Evolutionary conservation across 2,797 vertebrate genomes (phyloP).

Genomic region (Toxotes lorentzi): DNA sequence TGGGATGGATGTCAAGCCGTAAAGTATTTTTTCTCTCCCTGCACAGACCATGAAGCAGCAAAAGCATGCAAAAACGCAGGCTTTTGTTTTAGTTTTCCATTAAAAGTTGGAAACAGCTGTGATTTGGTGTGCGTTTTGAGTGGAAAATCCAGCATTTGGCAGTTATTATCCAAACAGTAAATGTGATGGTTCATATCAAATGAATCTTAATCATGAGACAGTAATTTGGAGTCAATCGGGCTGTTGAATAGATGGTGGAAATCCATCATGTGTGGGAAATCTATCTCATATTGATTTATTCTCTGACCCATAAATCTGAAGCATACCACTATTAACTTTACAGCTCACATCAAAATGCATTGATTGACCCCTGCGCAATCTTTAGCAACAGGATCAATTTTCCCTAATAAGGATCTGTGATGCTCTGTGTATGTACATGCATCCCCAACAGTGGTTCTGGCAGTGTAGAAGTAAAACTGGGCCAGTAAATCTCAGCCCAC

Average conservation of each 20-base stretch:
- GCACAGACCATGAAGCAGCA: conserved; percentile 69
- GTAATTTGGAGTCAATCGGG: conserved; percentile 51
- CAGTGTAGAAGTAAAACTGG: conserved; percentile 48
- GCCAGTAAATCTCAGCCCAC: conserved; percentile 72
- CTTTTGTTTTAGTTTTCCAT: conserved; percentile 53
- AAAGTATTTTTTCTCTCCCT: conserved; percentile 74
- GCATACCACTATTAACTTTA: conserved; percentile 49
- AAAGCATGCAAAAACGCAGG: conserved; percentile 57
- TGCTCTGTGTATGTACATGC: conserved; percentile 48
- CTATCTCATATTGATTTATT: conserved; percentile 59
- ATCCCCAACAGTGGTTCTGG: conserved; percentile 52
- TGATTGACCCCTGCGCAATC: conserved; percentile 51
- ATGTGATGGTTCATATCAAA: conserved; percentile 51
- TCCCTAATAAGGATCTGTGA: conserved; percentile 67
- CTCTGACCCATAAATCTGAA: conserved; percentile 60
- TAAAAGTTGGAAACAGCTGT: conserved; percentile 37
- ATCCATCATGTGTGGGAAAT: conserved; percentile 44
- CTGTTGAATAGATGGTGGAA: conserved; percentile 30
- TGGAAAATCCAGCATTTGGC: conserved; percentile 36
- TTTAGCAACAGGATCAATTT: conserved; percentile 56
- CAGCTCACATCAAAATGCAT: conserved; percentile 63
- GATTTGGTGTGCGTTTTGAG: conserved; percentile 13
- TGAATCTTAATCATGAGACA: conserved; percentile 48
- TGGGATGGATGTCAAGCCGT: conserved; percentile 70
- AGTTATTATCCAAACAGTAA: conserved; percentile 36